A percentile compares a stretch with the other conserved stretches of the same genome.
Evolutionary conservation across 2,113 vertebrate genomes (phyloP).

Genomic region (Eonycteris spelaea): DNA sequence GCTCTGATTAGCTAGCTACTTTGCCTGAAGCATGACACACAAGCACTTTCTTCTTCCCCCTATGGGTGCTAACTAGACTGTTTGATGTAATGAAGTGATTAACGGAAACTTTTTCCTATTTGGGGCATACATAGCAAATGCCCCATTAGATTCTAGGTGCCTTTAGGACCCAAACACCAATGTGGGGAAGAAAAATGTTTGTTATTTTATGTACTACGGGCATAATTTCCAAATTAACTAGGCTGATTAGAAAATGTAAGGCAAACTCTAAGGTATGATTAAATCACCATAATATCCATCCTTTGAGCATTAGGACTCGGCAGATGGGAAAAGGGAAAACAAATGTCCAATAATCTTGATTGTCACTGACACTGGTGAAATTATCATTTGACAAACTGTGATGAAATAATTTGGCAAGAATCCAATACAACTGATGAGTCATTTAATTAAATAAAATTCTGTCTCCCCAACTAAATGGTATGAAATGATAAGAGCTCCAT

Average conservation of each 20-base stretch:
- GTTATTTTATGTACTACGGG: not conserved
- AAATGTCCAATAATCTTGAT: constrained; percentile 49
- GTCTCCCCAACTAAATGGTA: constrained; percentile 44
- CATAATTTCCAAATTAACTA: not conserved
- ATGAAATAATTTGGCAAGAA: constrained; percentile 61
- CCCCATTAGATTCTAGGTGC: not conserved
- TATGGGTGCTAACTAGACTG: constrained; percentile 5
- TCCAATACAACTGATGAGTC: constrained; percentile 57
- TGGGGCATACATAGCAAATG: not conserved
- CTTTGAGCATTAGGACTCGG: constrained; percentile 53
- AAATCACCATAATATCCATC: not conserved
- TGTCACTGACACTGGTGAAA: constrained; percentile 63
- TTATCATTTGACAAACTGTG: constrained; percentile 57
- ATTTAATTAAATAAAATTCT: constrained; percentile 73
- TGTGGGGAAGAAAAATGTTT: not conserved
- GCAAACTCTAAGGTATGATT: not conserved
- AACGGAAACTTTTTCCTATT: not conserved
- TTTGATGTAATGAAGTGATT: constrained; percentile 24
- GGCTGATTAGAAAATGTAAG: constrained; percentile 27
- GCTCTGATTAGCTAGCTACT: constrained; percentile 29
- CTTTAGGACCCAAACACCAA: not conserved
- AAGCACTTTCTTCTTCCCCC: not conserved
- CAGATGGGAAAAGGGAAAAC: constrained; percentile 46
- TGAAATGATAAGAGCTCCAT: constrained; percentile 39
- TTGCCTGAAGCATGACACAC: not conserved